Base-by-base conservation (phyloP, 2,797 vertebrate genomes). In the Tinamus major region DNA sequence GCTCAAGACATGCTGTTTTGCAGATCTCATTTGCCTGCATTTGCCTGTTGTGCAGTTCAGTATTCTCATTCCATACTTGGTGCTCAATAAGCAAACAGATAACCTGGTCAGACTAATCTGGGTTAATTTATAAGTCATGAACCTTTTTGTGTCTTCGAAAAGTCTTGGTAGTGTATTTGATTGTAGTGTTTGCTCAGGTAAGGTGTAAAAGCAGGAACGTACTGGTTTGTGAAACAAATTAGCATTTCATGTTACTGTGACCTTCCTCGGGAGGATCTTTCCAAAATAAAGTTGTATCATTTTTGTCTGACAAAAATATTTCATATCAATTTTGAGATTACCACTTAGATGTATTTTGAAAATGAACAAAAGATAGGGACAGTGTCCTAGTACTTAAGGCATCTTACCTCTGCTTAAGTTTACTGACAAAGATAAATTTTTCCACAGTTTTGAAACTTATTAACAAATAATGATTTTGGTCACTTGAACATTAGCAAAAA, bases 281-380 rank as follows among this genome's bases (percentile, higher is more conserved):
- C 55, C 8, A 24, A 46, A 58, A 24, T 49, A 49, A 49, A 77
- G 15, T 75, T 87, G 2, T 26, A 13, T 64, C 0, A 27, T 87
- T 63, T 90, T 82, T 86, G 29, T 79, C 48, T 87, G 51, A 76
- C 68, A 92, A 94, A 91, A 79, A 35, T 78, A 94, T 64, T 76
- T 59, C 16, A 89, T 31, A 79, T 92, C 20, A 4, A 31, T 94
- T 64, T 67, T 84, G 62, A 82, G 90, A 39, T 85, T 92, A 68
- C 59, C 53, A 21, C 37, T 81, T 88, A 33, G n/a, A 70, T 53
- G 13, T 85, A 58, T 88, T 68, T 86, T 74, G 75, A 82, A 61
- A 70, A 49, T 71, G 59, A 55, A 31, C 37, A 74, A 53, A 41
- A 81, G 63, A 62, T 74, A 91, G 29, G 6, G 29, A 21, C 24